Evolutionary conservation across 2,113 vertebrate species (phyloP), one percentile per base, ranked within the genome.

Genomic region (Chrysemys picta): DNA sequence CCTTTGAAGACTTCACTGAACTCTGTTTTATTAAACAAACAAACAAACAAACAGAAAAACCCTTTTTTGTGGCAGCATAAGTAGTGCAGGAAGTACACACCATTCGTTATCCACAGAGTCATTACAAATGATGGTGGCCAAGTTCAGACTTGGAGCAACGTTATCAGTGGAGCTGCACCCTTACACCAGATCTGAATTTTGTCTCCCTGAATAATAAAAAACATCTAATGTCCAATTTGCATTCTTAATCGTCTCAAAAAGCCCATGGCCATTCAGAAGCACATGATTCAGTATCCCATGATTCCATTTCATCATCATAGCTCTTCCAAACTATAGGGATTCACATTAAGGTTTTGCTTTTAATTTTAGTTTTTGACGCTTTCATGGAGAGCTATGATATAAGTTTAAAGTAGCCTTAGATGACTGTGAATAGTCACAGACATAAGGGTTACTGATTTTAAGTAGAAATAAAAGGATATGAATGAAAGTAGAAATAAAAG

Each of bases 181-280:
- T 38, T 84, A 8, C 57, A 72, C 25, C 17, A 84, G 56, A 62
- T 42, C 42, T 16, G 7, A 59, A 12, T 35, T 10, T 45, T 3
- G 3, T 82, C 21, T 21, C 24, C 57, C 12, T 4, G 75, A 10
- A 10, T 21, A 78, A 49, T 49, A 31, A 5, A n/a, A 53, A 3
- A 54, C 21, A 79, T 72, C 78, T 52, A 0, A 72, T 11, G 35
- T 72, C 83, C 17, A 0, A 4, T 31, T 24, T 83, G 82, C 47
- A 76, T 82, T 78, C 42, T 47, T 10, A 79, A 79, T 65, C 1
- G 49, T 81, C 89, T 82, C 47, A 24, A 24, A 47, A 65, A 93
- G 50, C 54, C 49, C 49, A 3, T 0, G 1, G 45, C 75, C 7
- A 0, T 72, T 84, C 65, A 24, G 1, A 3, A 29, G 59, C 2